These are phyloP conservation scores for Podarcis siculus DNA, from an alignment of 2,797 vertebrate species.

Conservation along the genomic window DNA sequence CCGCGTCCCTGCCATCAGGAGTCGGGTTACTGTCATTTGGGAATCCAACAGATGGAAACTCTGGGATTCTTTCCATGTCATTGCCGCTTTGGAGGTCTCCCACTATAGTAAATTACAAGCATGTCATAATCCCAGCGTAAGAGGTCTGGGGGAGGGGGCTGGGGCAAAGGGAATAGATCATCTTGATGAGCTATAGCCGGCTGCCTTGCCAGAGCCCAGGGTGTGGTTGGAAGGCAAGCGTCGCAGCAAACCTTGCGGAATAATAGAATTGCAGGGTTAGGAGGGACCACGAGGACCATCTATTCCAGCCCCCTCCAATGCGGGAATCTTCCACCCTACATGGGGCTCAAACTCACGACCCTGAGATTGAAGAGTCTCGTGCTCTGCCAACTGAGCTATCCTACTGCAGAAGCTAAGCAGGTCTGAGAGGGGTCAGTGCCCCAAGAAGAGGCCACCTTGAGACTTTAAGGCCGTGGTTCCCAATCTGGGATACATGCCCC, in stretches of 20 bases:
- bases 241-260: no score
- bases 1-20: background rate
- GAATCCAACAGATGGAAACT: constrained; percentile 75
- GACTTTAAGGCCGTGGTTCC: background rate
- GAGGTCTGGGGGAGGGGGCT: constrained; percentile 3
- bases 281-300: no score
- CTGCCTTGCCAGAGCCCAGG: background rate
- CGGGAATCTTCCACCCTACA: no score
- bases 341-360: no score
- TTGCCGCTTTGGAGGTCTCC: constrained; percentile 65
- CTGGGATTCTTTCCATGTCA: constrained; percentile 76
- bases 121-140: constrained; percentile 63
- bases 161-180: constrained; percentile 24
- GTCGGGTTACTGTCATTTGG: constrained; percentile 72
- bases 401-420: background rate
- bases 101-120: constrained; percentile 71
- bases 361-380: no score
- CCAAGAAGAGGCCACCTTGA: background rate
- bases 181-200: constrained; percentile 31
- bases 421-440: background rate
- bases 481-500: no score
- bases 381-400: no score
- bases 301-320: no score
- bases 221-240: background rate
- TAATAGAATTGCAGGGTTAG: no score